Evolutionary conservation across 35 echinoderm and acorn worm genomes (phyloP), one percentile per base, ranked within the genome.

Genomic region (Apostichopus japonicus): DNA sequence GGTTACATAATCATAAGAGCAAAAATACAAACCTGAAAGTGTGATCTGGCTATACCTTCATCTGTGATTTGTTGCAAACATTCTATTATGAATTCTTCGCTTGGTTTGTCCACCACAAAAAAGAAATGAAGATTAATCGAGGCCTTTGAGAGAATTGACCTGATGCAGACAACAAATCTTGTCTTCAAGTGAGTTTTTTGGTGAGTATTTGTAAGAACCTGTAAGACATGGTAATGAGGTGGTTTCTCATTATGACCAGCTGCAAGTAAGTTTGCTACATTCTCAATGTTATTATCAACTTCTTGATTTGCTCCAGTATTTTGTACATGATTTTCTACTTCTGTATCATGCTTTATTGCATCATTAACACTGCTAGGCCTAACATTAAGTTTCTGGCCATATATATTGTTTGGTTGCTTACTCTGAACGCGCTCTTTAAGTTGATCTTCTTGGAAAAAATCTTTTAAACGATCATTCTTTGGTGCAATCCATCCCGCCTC

Each of bases 91-190:
- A 87, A 94, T 53, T 87, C 24, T 56, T 93, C 83, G 61, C 97
- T 93, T 4, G 95, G 97, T 70, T 87, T 90, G 87, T 99, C 97
- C 55, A 94, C 92, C 1, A 99, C 97, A 84, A 99, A 96, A 78
- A 99, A 99, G 65, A 99, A 99, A 54, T 96, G 91, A 24, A 99
- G 78, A 93, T 99, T 86, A 25, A 99, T 67, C 10, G 95, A 95
- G 6, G 97, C 59, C 57, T 92, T 91, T 21, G 80, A 83, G 52
- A 98, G 87, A 67, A 99, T 95, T 65, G 97, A 99, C 27, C 82
- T 94, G 13, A 90, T 91, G 53, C 95, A 94, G 5, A 90, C 93
- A 27, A 94, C 89, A 93, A 99, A 99, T 24, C 95, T 77, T 16
- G 84, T 93, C 73, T 96, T 94, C 59, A 99, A 72, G 84, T 99